Evolutionary conservation across 2,888 invertebrate species (phyloP).

Genomic region (Folsomia candida): DNA sequence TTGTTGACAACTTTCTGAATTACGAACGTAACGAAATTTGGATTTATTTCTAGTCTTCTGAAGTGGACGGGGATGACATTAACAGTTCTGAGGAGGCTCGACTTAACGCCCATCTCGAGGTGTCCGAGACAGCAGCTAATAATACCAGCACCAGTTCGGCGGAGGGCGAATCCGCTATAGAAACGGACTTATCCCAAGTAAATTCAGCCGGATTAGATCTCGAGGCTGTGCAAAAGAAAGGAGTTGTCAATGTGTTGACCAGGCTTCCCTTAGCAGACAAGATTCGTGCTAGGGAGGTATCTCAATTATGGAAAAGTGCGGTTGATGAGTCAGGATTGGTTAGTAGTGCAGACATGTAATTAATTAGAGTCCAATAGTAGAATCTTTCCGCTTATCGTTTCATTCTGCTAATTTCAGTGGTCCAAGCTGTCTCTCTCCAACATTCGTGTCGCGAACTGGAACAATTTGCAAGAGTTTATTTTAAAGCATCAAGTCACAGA

Average conservation of each 20-base stretch:
- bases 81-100: too few relatives aligned
- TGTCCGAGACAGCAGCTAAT: too few relatives aligned
- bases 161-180: background rate
- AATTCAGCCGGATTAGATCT: background rate
- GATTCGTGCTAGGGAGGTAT: background rate
- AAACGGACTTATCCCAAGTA: background rate
- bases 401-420: background rate
- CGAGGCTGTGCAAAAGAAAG: background rate
- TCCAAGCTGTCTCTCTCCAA: background rate
- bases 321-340: background rate
- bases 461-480: background rate
- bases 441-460: background rate
- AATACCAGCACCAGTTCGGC: background rate
- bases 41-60: too few relatives aligned
- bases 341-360: background rate
- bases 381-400: background rate
- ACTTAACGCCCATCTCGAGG: too few relatives aligned
- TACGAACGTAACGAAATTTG: too few relatives aligned
- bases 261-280: background rate
- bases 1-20: too few relatives aligned
- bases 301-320: background rate
- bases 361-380: too few relatives aligned
- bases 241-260: background rate
- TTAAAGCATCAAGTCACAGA: background rate
- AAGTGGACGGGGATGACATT: too few relatives aligned